These are phyloP conservation scores for Apis mellifera DNA, from an alignment of 1,140 invertebrate species.

Conservation along the genomic window Amel_HAv3.1 CM009942.2:6328001-6328500, in stretches of 20 bases:
- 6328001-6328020: not conserved
- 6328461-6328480: too few species aligned
- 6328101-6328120: conserved; percentile 33
- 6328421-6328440: not conserved
- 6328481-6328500: too few species aligned
- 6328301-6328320: not conserved
- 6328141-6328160: conserved; percentile 33
- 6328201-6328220: not conserved
- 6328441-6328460: not conserved
- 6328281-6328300: not conserved
- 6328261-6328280: not conserved
- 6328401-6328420: not conserved
- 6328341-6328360: not conserved
- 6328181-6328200: conserved; percentile 19
- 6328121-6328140: conserved; percentile 1
- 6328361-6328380: not conserved
- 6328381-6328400: not conserved
- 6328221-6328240: not conserved
- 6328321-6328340: not conserved
- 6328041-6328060: conserved; percentile 10
- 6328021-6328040: not conserved
- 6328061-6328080: not conserved
- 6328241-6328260: conserved; percentile 19
- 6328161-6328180: not conserved
- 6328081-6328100: conserved; percentile 44